Percentiles rank a stretch among this genome's conserved stretches.
Evolutionary conservation across 2,888 invertebrate genomes (phyloP).

Genomic region (Sarcophaga rosellei): DNA sequence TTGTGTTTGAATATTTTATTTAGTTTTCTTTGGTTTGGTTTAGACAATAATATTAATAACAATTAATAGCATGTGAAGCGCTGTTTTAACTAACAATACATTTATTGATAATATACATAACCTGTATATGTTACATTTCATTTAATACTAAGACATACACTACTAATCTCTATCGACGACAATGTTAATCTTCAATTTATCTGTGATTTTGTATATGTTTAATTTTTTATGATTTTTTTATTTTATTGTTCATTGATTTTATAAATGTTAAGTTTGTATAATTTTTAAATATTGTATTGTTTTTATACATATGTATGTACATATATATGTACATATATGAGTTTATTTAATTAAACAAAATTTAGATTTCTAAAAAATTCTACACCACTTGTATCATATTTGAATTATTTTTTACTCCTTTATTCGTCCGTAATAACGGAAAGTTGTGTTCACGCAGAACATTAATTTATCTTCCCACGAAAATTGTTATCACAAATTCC

Average conservation of each 20-base stretch:
- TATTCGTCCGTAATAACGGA: no score
- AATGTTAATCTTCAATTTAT: not conserved
- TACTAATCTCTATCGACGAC: not conserved
- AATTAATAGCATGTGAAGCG: slow-evolving; percentile 39
- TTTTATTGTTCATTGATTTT: not conserved
- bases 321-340: no score
- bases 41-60: not conserved
- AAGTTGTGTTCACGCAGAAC: no score
- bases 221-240: not conserved
- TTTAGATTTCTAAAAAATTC: not conserved
- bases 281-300: slow-evolving; percentile 1
- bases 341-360: not conserved
- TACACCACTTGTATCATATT: slow-evolving; percentile 11
- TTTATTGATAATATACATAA: not conserved
- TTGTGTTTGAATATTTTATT: slow-evolving; percentile 39
- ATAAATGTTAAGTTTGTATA: slow-evolving; percentile 3
- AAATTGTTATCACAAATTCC: no score
- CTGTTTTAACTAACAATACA: slow-evolving; percentile 6
- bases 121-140: not conserved
- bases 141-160: slow-evolving; percentile 14
- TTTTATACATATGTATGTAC: not conserved
- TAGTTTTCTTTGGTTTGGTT: slow-evolving; percentile 23
- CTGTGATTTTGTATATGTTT: not conserved
- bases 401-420: no score
- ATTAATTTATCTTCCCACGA: no score